A percentile compares a stretch with the other conserved stretches of the same genome.
Conservation (phyloP, 1,140 invertebrate genomes). For the Archivesica marissinica region DNA sequence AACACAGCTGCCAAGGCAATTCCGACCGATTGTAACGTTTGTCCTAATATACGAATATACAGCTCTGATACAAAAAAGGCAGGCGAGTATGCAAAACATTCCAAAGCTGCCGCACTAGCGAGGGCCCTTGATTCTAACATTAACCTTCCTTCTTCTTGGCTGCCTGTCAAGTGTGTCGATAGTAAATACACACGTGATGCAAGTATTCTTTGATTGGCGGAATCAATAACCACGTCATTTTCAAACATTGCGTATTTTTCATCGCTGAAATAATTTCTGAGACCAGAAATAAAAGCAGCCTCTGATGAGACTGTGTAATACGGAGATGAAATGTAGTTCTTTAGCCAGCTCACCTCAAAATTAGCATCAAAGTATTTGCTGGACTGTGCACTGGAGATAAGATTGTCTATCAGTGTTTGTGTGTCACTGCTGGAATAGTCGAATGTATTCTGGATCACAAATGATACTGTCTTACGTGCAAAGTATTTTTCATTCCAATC, state of each 20-base stretch:
- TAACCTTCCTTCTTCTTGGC: conserved; percentile 69
- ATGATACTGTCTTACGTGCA: neutral
- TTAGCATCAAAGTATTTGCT: conserved; percentile 5
- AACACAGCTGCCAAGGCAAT: conserved; percentile 98
- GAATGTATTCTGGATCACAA: conserved; percentile 26
- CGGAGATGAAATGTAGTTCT: conserved; percentile 14
- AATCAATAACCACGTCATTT: conserved; percentile 93
- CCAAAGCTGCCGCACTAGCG: conserved; percentile 65
- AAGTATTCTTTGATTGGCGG: conserved; percentile 91
- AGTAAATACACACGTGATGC: conserved; percentile 79
- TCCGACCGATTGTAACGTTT: conserved; percentile 96
- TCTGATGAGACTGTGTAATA: conserved; percentile 79
- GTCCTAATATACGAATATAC: conserved; percentile 96
- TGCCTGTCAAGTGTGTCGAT: conserved; percentile 66
- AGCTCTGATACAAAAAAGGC: conserved; percentile 85
- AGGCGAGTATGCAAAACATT: conserved; percentile 72
- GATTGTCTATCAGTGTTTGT: neutral
- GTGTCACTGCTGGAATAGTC: conserved; percentile 27
- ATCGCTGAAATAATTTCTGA: conserved; percentile 88
- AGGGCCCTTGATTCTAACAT: conserved; percentile 75
- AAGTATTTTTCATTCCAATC: conserved; percentile 19
- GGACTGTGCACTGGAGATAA: neutral
- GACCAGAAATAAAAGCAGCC: conserved; percentile 89
- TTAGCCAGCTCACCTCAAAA: conserved; percentile 51
- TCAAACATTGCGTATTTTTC: conserved; percentile 84